phyloP scores from a whole-genome alignment of 2,888 invertebrate genomes.

The Beris chalybata region DNA sequence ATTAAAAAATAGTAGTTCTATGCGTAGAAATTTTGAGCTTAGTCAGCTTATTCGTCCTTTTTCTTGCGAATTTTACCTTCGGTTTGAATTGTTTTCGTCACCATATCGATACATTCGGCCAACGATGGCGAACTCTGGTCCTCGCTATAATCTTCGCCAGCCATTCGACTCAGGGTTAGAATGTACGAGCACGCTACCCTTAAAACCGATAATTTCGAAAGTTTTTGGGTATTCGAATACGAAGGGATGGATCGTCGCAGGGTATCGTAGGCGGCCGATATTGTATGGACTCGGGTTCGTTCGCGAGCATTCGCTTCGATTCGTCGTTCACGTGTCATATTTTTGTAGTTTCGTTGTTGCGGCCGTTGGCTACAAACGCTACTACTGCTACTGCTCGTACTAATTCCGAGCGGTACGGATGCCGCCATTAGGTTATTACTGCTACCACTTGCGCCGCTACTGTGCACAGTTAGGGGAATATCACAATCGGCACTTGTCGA shows the following conservation, averaged over 20 bases:
- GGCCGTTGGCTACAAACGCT: constrained; percentile 49
- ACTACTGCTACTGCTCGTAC: constrained; percentile 33
- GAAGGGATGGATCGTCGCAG: constrained; percentile 82
- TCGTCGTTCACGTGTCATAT: constrained; percentile 89
- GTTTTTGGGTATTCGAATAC: constrained; percentile 90
- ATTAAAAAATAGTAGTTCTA: constrained; percentile 7
- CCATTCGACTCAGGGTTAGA: constrained; percentile 77
- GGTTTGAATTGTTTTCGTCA: constrained; percentile 90
- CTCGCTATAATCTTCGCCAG: constrained; percentile 68
- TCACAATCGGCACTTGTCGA: constrained; percentile 13
- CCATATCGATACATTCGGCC: constrained; percentile 77
- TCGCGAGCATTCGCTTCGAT: constrained; percentile 95
- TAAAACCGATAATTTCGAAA: constrained; percentile 89
- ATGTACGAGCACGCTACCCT: constrained; percentile 94
- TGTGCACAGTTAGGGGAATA: constrained; percentile 20
- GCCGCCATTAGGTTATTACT: neutral
- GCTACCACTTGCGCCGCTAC: constrained; percentile 13
- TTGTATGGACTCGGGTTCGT: constrained; percentile 90
- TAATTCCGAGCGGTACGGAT: neutral
- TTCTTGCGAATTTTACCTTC: constrained; percentile 87
- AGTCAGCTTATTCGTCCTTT: constrained; percentile 66
- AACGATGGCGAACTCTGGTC: constrained; percentile 65
- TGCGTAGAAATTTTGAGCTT: neutral
- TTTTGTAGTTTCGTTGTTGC: constrained; percentile 88
- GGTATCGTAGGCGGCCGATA: constrained; percentile 93